A percentile compares a stretch with the other conserved stretches of the same genome.
Evolutionary conservation across 1,140 invertebrate genomes (phyloP).

Genomic region (Octopus sinensis): DNA sequence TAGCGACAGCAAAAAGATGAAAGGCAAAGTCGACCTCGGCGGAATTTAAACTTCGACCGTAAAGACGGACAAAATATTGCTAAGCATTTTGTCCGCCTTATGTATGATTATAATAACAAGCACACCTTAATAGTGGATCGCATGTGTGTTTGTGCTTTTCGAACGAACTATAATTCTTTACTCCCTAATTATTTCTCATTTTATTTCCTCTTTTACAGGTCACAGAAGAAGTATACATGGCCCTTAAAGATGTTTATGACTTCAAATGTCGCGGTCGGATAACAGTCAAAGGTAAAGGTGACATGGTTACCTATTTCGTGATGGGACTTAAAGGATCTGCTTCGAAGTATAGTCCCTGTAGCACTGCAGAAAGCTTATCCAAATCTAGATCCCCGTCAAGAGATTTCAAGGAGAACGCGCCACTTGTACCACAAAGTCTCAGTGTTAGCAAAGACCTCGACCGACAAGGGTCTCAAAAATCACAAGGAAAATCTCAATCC

Average conservation of each 20-base stretch:
- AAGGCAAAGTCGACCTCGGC: too few species aligned
- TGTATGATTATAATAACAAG: too few species aligned
- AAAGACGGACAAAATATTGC: too few species aligned
- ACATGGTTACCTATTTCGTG: slow-evolving; percentile 85
- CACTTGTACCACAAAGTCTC: slow-evolving; percentile 19
- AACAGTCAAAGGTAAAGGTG: slow-evolving; percentile 90
- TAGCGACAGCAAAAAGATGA: too few species aligned
- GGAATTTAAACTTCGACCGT: too few species aligned
- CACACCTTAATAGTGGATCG: not conserved
- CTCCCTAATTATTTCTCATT: not conserved
- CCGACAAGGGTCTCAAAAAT: slow-evolving; percentile 26
- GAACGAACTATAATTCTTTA: not conserved
- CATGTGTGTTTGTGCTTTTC: not conserved
- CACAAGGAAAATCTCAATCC: slow-evolving; percentile 18
- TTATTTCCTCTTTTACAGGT: slow-evolving; percentile 54
- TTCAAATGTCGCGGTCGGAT: slow-evolving; percentile 85
- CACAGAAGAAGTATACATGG: slow-evolving; percentile 48
- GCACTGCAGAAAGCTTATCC: slow-evolving; percentile 23
- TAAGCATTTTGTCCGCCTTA: too few species aligned
- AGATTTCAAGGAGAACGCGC: slow-evolving; percentile 16
- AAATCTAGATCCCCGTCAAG: slow-evolving; percentile 21
- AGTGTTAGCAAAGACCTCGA: slow-evolving; percentile 15
- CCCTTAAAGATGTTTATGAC: slow-evolving; percentile 67
- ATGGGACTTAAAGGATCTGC: slow-evolving; percentile 24
- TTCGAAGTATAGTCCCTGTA: not conserved